These are phyloP conservation scores for Mormyrops boulengeri DNA, from an alignment of 2,797 vertebrate genomes.

Conservation along the genomic window DNA sequence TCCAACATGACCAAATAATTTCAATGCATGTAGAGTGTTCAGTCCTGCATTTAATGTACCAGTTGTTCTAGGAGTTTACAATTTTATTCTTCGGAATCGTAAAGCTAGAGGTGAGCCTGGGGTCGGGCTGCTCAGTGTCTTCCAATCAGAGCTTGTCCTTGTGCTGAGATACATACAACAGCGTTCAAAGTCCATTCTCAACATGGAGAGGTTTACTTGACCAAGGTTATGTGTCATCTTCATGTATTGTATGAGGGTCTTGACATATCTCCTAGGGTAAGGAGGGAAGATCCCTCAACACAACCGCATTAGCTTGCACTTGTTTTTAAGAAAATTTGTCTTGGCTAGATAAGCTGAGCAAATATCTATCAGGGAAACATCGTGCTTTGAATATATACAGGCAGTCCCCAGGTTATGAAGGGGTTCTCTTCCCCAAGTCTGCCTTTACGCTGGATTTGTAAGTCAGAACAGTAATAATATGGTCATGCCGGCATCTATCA, in stretches of 20 bases:
- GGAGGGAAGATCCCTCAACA: neutral
- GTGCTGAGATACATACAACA: neutral
- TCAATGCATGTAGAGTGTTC: neutral
- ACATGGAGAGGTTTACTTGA: neutral
- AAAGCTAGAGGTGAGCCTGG: neutral
- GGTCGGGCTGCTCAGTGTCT: neutral
- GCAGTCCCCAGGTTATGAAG: neutral
- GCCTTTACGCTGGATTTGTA: neutral
- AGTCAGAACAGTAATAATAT: neutral
- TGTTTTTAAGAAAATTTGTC: neutral
- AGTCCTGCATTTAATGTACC: neutral
- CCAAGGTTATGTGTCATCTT: neutral
- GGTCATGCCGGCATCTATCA: neutral
- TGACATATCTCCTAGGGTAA: neutral
- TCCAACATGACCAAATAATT: neutral
- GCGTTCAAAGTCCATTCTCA: neutral
- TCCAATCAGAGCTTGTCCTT: neutral
- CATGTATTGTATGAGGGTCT: neutral
- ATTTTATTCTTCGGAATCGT: neutral
- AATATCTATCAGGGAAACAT: neutral
- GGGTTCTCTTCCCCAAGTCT: neutral
- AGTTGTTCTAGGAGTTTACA: neutral
- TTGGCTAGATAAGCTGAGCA: neutral
- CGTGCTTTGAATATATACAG: neutral
- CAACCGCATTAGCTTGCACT: neutral